phyloP scores from a whole-genome alignment of 2,888 invertebrate species.

The Pristionchus maxplancki region DNA sequence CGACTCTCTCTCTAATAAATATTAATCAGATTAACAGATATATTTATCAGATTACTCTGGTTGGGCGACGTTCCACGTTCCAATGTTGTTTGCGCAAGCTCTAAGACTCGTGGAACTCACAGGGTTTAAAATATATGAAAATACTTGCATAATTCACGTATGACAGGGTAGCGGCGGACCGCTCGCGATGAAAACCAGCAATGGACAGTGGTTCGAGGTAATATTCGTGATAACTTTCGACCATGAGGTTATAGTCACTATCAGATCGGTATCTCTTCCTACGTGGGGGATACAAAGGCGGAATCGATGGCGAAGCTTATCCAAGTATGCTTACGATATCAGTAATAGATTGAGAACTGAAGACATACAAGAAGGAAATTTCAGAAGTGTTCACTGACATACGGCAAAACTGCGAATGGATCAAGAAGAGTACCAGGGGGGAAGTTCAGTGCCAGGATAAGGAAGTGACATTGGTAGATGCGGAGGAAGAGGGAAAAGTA shows the following conservation, averaged over 20 bases:
- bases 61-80: background rate
- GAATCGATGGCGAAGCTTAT: background rate
- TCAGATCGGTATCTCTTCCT: background rate
- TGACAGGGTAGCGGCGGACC: background rate
- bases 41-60: background rate
- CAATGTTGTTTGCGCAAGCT: background rate
- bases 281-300: background rate
- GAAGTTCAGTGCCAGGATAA: background rate
- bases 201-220: background rate
- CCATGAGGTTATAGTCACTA: background rate
- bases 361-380: background rate
- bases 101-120: background rate
- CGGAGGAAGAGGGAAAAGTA: background rate
- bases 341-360: background rate
- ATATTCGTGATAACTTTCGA: background rate
- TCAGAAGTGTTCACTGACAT: background rate
- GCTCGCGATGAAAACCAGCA: background rate
- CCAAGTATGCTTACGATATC: background rate
- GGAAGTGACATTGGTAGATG: background rate
- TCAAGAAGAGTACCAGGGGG: background rate
- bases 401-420: background rate
- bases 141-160: background rate
- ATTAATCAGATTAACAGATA: background rate
- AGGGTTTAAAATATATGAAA: background rate
- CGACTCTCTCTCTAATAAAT: background rate